Base-by-base conservation (phyloP, 2,888 invertebrate genomes). In the Pilophorus perplexus region DNA sequence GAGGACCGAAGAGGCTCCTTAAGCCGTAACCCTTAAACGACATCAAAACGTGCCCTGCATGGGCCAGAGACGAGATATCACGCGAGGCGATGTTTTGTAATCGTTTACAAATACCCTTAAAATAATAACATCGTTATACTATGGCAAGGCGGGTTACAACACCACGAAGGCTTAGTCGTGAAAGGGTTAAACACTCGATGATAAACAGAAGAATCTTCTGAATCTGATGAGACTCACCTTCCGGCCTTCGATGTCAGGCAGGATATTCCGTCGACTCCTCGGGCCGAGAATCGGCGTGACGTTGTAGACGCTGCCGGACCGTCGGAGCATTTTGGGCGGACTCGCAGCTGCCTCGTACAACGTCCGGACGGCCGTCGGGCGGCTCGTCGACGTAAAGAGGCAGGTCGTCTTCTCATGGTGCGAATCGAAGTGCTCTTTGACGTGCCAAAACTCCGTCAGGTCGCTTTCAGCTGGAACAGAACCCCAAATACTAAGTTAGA, bases 401-500 rank as follows among this genome's bases (percentile, higher is more conserved):
- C 84, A 83, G 74, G 86, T 84, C 75, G 83, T 83, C 76, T 86
- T 82, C 74, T 84, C 82, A 76, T 86, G 85, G 75, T 82, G 82
- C 73, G 87, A 83, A 76, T 82, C 83, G 81, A 85, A 92, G 80
- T 91, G 89, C 73, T 84, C 81, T 80, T 86, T 89, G 77, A 87
- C 84, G 74, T 84, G 77, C 73, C 90, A 90, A 83, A 93, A 93
- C 77, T 87, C 85, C 75, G 88, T 87, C 80, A 94, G 87, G 83
- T 93, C 91, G 76, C 93, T 89, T 81, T 92, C 93, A 79, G 93
- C 93, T 93, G 85, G 59, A 86, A 88, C 76, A 78, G 78, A 77
- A 73, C 71, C 4, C 2, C 5, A 20, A 20, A 60, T 10, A 12
- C 12, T 12, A 33, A 33, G n/a, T n/a, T n/a, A n/a, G n/a, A n/a